These are phyloP conservation scores for Acropternis orthonyx DNA, from an alignment of 2,797 vertebrate species.

Conservation along the genomic window DNA sequence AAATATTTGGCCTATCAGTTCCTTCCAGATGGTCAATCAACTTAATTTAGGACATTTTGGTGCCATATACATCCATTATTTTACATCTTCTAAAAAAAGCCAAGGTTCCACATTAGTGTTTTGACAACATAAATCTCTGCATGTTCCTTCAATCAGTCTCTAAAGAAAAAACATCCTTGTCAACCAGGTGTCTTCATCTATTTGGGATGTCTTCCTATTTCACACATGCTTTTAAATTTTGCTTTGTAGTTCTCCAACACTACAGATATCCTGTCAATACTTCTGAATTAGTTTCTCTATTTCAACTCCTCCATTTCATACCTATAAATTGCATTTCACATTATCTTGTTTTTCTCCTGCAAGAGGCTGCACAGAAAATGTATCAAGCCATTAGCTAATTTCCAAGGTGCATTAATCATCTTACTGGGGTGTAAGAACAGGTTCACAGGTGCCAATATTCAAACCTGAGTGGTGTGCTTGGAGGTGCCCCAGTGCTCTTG, in stretches of 20 bases:
- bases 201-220: neutral
- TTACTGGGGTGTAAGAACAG: neutral
- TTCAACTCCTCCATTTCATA: neutral
- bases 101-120: neutral
- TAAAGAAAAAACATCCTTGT: neutral
- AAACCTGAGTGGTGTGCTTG: neutral
- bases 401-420: constrained; percentile 25
- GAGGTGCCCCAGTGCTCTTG: neutral
- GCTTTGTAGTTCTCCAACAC: neutral
- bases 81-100: neutral
- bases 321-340: neutral
- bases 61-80: neutral
- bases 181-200: neutral
- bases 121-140: neutral
- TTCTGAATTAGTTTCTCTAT: neutral
- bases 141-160: neutral
- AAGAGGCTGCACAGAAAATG: neutral
- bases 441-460: neutral
- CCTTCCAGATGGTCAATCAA: neutral
- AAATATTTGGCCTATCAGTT: neutral
- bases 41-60: neutral
- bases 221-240: neutral
- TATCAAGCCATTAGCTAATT: constrained; percentile 16
- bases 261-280: neutral
- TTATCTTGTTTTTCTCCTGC: neutral